Evolutionary conservation across 2,888 invertebrate species (phyloP), one percentile per base, ranked within the genome.

Genomic region (Malachius bipustulatus): DNA sequence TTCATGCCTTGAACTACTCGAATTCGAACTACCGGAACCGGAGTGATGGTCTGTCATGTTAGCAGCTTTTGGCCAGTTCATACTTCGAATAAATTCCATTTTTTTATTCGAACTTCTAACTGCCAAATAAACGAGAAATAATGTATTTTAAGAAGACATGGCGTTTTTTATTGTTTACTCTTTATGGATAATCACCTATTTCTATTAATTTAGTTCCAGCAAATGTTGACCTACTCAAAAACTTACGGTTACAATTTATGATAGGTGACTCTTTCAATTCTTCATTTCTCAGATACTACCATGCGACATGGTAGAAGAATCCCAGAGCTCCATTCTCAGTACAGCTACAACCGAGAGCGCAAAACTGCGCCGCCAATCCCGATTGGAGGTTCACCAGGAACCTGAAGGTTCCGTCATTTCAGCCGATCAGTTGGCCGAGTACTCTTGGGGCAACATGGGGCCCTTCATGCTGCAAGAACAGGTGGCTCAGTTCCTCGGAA

Each of bases 401-500:
- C 49, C 56, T 0, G 57, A 58, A 35, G 53, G 54, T 14, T 47
- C 53, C 26, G 50, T 59, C 1, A 54, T 60, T 55, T 81, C 82
- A 12, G 89, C 90, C 10, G 83, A 87, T 35, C 84, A 85, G 58
- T 75, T 96, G 34, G 88, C 87, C 39, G 94, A 96, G 59, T 96
- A 96, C 57, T 83, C 81, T 52, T 96, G 96, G 96, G 72, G 64
- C 49, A 72, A 60, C 46, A 75, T 77, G 32, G 83, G 93, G 51
- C 82, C 84, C 32, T 90, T 79, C 64, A 89, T 94, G 83, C 77
- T 96, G 38, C 93, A 97, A 63, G 97, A 97, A 60, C 97, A 84
- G 60, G 82, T 98, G 41, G 88, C 91, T 0, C 85, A 93, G 58
- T 94, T 85, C 64, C 70, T 98, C 41, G 87, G 85, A 26, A 85